phyloP scores from a whole-genome alignment of 1,140 invertebrate genomes.

The Lineus longissimus region DNA sequence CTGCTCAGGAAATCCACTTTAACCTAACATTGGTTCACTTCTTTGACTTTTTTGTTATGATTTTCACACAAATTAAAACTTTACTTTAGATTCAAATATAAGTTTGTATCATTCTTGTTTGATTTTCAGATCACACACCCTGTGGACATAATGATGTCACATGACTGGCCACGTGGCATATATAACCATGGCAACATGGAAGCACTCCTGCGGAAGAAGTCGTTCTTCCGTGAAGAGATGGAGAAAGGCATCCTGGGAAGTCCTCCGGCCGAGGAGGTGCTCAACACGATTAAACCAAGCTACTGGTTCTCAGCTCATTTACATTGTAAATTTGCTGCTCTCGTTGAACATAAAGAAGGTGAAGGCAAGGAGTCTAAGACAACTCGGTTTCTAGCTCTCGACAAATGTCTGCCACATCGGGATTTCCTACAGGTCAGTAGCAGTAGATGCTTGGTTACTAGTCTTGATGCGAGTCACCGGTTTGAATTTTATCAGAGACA shows the following conservation, averaged over 20 bases:
- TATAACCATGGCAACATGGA: slow-evolving; percentile 77
- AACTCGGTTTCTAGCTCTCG: slow-evolving; percentile 91
- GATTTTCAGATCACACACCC: slow-evolving; percentile 53
- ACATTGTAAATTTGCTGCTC: slow-evolving; percentile 90
- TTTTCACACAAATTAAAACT: too few relatives aligned
- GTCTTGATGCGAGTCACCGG: too few relatives aligned
- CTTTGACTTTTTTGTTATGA: too few relatives aligned
- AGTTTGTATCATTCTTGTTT: neutral
- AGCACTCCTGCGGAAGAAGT: slow-evolving; percentile 75
- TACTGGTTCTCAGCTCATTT: slow-evolving; percentile 98
- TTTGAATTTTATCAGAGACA: too few relatives aligned
- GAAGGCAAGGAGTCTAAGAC: slow-evolving; percentile 22
- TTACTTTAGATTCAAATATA: neutral
- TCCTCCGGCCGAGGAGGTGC: slow-evolving; percentile 73
- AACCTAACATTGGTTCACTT: too few relatives aligned
- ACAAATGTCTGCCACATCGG: slow-evolving; percentile 88
- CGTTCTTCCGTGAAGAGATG: slow-evolving; percentile 82
- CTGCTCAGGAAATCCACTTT: too few relatives aligned
- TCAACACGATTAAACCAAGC: slow-evolving; percentile 73
- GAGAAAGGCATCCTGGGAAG: slow-evolving; percentile 77
- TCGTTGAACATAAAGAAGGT: slow-evolving; percentile 66
- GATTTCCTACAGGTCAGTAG: slow-evolving; percentile 74
- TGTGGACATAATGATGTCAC: slow-evolving; percentile 87
- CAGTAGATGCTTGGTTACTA: too few relatives aligned
- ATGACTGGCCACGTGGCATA: slow-evolving; percentile 94